Conservation (phyloP, 2,888 invertebrate genomes). For the Synergus japonicus region DNA sequence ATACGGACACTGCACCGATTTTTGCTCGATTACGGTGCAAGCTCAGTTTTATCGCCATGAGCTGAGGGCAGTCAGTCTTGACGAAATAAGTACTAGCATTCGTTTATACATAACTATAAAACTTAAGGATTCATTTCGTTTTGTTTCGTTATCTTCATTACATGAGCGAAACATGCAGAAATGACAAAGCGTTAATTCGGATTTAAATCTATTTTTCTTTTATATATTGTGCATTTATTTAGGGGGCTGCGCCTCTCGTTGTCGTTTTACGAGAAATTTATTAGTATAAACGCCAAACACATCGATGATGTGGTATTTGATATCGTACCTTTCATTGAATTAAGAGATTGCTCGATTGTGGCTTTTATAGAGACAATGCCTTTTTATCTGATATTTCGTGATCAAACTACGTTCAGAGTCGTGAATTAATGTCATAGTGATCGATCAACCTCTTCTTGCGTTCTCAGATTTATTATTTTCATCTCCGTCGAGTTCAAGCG, state of each 20-base stretch:
- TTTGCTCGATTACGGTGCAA: conserved; percentile 58
- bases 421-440: conserved; percentile 18
- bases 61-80: conserved; percentile 60
- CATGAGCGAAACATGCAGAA: background rate
- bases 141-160: conserved; percentile 55
- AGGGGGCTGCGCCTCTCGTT: conserved; percentile 65
- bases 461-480: conserved; percentile 24
- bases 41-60: conserved; percentile 62
- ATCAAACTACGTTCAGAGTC: conserved; percentile 28
- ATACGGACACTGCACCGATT: conserved; percentile 64
- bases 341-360: conserved; percentile 57
- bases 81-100: conserved; percentile 49
- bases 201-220: conserved; percentile 56
- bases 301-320: conserved; percentile 51
- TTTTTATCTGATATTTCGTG: conserved; percentile 52
- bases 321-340: conserved; percentile 53
- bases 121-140: conserved; percentile 56
- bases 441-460: conserved; percentile 11
- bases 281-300: conserved; percentile 52
- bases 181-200: background rate
- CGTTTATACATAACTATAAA: conserved; percentile 8
- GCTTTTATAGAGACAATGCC: conserved; percentile 65
- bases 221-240: conserved; percentile 69
- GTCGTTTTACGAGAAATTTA: conserved; percentile 58
- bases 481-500: background rate